phyloP scores from a whole-genome alignment of 2,113 vertebrate species.

The Thalassoma bifasciatum region DNA sequence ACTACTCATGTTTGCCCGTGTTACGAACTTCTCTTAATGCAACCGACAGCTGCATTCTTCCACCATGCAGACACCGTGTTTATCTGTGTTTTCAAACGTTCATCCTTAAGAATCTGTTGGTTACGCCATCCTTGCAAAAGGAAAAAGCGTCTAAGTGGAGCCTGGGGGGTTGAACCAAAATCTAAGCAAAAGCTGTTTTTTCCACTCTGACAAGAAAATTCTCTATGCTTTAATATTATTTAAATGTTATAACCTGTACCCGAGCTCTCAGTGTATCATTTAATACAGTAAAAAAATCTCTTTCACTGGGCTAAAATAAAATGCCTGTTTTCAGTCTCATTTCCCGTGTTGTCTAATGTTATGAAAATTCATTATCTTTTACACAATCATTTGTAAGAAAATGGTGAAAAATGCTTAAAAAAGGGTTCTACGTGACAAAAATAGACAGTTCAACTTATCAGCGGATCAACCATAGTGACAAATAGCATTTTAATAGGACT shows the following conservation, averaged over 20 bases:
- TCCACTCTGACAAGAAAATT: conserved; percentile 19
- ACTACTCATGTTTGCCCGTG: conserved; percentile 84
- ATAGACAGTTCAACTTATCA: too few relatives aligned
- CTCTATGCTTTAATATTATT: neutral
- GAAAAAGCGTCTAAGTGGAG: conserved; percentile 21
- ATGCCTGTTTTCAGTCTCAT: too few relatives aligned
- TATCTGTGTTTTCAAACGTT: conserved; percentile 70
- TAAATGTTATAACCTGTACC: neutral
- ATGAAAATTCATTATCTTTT: too few relatives aligned
- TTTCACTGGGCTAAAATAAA: too few relatives aligned
- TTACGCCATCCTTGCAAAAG: conserved; percentile 11
- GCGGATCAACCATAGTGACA: too few relatives aligned
- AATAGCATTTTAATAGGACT: too few relatives aligned
- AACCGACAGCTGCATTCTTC: conserved; percentile 76
- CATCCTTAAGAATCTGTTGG: conserved; percentile 65
- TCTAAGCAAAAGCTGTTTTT: neutral
- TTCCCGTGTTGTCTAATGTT: too few relatives aligned
- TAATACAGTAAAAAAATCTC: neutral
- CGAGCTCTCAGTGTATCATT: conserved; percentile 14
- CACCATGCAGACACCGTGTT: conserved; percentile 52
- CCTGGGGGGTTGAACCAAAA: conserved; percentile 8
- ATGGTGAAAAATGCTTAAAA: too few relatives aligned
- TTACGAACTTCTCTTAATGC: conserved; percentile 71
- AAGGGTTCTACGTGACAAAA: too few relatives aligned
- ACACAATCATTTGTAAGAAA: too few relatives aligned